Conservation (phyloP, 2,797 vertebrate genomes). For the Sparus aurata region DNA sequence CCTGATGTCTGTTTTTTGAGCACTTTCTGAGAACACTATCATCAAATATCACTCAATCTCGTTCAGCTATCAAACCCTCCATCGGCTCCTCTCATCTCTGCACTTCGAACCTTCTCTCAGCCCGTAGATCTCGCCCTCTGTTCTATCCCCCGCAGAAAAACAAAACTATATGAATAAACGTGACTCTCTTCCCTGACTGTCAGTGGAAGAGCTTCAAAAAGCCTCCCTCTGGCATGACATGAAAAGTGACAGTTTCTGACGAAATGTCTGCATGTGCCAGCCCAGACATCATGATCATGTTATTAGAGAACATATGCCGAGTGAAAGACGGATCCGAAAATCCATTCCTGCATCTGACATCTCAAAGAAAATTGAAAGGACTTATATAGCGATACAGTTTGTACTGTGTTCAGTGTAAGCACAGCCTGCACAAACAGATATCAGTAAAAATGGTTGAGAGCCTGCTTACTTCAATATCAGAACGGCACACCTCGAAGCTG, state of each 20-base stretch:
- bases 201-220: conserved; percentile 55
- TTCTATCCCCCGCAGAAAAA: conserved; percentile 40
- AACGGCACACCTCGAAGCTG: conserved; percentile 49
- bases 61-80: conserved; percentile 53
- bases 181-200: conserved; percentile 24
- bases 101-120: conserved; percentile 50
- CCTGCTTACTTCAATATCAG: conserved; percentile 55
- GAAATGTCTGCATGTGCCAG: conserved; percentile 31
- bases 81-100: conserved; percentile 53
- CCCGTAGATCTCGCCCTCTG: conserved; percentile 43
- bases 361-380: conserved; percentile 19
- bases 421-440: conserved; percentile 36
- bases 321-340: conserved; percentile 31
- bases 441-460: conserved; percentile 40
- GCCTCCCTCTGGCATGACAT: conserved; percentile 46
- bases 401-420: conserved; percentile 25
- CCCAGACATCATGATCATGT: conserved; percentile 46
- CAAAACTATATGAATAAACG: conserved; percentile 28
- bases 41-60: conserved; percentile 47
- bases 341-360: conserved; percentile 18
- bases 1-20: conserved; percentile 22
- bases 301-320: conserved; percentile 41
- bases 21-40: conserved; percentile 37
- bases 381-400: conserved; percentile 19
- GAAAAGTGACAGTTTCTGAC: conserved; percentile 63